phyloP scores from a whole-genome alignment of 1,140 invertebrate species.

The Camponotus vicinus region DNA sequence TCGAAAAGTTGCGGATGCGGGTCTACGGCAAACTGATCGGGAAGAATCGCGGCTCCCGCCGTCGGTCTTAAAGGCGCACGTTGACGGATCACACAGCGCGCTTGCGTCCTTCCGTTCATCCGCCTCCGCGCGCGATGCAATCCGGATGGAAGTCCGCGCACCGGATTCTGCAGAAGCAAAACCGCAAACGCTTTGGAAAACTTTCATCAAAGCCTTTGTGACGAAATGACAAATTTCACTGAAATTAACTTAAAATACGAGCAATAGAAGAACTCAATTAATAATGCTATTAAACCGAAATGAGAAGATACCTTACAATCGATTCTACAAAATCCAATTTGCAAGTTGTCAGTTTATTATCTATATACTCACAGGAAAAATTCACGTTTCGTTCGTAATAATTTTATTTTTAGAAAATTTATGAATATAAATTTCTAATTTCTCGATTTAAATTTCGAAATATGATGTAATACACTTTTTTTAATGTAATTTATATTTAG shows the following conservation, averaged over 20 bases:
- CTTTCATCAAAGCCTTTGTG: neutral
- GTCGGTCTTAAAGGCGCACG: conserved; percentile 51
- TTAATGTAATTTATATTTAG: neutral
- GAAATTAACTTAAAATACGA: neutral
- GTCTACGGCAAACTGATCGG: conserved; percentile 59
- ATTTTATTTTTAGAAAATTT: neutral
- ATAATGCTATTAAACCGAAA: neutral
- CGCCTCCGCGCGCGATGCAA: neutral
- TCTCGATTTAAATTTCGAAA: neutral
- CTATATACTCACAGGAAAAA: neutral
- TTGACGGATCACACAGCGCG: conserved; percentile 46
- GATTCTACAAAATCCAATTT: neutral
- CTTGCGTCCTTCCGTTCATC: conserved; percentile 52
- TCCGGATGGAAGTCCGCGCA: neutral
- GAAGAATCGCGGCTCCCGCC: conserved; percentile 65
- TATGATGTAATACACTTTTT: neutral
- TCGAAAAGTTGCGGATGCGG: conserved; percentile 59
- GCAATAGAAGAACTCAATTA: neutral
- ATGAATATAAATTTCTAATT: neutral
- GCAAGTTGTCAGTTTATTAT: neutral
- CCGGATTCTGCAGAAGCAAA: neutral
- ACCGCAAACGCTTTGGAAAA: neutral
- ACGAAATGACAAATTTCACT: neutral
- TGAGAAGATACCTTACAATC: neutral
- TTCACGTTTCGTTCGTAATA: neutral